Conservation (phyloP, 2,797 vertebrate genomes). For the Sebastes flavidus region DNA sequence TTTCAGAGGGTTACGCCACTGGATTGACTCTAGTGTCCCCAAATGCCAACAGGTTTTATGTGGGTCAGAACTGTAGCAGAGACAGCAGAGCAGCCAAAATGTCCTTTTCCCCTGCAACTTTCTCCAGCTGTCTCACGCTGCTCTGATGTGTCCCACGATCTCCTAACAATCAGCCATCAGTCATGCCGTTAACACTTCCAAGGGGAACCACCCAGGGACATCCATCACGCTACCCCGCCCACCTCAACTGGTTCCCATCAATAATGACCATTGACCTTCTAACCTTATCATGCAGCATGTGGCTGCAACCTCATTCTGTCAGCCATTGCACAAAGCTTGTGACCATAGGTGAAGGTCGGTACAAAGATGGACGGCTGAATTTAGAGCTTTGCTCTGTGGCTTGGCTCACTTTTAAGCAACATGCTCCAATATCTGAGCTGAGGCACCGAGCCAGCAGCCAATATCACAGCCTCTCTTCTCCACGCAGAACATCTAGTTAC, state of each 20-base stretch:
- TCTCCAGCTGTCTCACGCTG: background rate
- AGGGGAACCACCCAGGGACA: background rate
- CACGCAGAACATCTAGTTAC: background rate
- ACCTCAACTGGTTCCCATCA: constrained; percentile 2
- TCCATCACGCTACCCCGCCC: background rate
- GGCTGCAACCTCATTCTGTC: constrained; percentile 20
- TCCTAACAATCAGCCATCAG: constrained; percentile 3
- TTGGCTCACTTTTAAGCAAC: background rate
- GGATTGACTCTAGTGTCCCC: background rate
- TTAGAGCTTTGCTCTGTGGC: constrained; percentile 2
- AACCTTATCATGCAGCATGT: background rate
- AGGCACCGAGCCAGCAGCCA: background rate
- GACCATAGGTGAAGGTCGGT: constrained; percentile 26
- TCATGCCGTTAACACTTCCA: background rate
- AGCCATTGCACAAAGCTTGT: constrained; percentile 5
- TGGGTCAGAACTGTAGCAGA: background rate
- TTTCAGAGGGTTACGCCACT: background rate
- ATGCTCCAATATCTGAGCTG: background rate
- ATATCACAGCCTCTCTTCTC: background rate
- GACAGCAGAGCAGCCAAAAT: background rate
- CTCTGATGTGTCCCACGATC: background rate
- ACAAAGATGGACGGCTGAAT: background rate
- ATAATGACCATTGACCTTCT: constrained; percentile 3
- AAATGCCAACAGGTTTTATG: background rate
- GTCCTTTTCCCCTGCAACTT: background rate